Conservation (phyloP, 2,113 vertebrate genomes). For the Dryoscopus gambensis region DNA sequence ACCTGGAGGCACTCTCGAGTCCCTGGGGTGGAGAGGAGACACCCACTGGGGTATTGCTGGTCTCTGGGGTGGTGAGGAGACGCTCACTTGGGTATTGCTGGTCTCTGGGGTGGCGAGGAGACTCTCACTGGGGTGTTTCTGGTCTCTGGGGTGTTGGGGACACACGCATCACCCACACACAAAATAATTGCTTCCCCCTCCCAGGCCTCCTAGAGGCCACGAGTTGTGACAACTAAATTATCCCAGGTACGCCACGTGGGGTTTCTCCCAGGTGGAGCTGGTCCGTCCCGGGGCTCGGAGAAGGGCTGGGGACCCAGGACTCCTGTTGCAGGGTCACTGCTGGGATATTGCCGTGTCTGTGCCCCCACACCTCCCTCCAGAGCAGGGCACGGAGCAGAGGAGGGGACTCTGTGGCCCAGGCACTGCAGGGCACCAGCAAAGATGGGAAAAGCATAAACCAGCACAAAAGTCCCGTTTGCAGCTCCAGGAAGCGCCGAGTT, state of each 20-base stretch:
- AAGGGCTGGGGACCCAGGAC: background rate
- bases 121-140: background rate
- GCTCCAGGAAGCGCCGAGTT: accelerated
- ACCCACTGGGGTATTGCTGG: background rate
- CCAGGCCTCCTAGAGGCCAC: accelerated
- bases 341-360: accelerated
- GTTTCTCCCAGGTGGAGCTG: background rate
- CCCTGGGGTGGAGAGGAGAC: background rate
- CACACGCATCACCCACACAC: accelerated
- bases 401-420: accelerated
- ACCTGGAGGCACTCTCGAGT: background rate
- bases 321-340: background rate
- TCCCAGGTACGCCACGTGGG: accelerated
- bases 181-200: accelerated
- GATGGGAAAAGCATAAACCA: accelerated
- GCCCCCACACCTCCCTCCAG: background rate
- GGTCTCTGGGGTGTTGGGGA: too few relatives aligned
- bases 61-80: background rate
- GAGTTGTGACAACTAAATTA: accelerated
- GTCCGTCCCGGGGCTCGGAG: accelerated
- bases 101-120: background rate
- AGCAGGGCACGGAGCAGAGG: background rate
- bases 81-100: background rate
- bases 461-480: background rate
- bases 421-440: background rate